Conservation (phyloP, 1,140 invertebrate genomes). For the Rhyacophila brunnea region DNA sequence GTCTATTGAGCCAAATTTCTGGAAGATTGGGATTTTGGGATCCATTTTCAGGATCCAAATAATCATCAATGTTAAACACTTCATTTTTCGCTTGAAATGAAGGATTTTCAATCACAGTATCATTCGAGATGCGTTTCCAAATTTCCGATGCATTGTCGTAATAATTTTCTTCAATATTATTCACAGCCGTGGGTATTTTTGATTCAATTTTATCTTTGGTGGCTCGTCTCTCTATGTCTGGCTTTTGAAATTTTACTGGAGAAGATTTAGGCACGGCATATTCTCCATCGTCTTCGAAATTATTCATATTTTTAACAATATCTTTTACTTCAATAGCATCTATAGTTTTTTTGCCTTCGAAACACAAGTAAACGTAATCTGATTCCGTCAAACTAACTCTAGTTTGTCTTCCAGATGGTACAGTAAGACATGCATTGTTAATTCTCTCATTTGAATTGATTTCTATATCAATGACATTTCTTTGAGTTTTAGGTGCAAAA, state of each 20-base stretch:
- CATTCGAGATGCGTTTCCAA: conserved; percentile 32
- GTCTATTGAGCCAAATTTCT: conserved; percentile 54
- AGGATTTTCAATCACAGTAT: conserved; percentile 32
- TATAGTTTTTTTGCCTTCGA: conserved; percentile 44
- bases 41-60: conserved; percentile 29
- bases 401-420: conserved; percentile 19
- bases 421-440: not conserved
- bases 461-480: not conserved
- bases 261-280: conserved; percentile 49
- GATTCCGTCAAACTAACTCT: conserved; percentile 40
- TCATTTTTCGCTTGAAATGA: conserved; percentile 2
- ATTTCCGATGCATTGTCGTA: conserved; percentile 31
- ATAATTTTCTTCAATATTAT: conserved; percentile 7
- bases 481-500: conserved; percentile 13
- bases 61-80: conserved; percentile 19
- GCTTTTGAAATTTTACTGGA: conserved; percentile 42
- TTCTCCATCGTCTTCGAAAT: conserved; percentile 42
- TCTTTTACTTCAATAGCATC: conserved; percentile 26
- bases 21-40: conserved; percentile 52
- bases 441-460: not conserved
- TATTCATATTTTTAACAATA: conserved; percentile 13
- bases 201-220: conserved; percentile 10
- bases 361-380: conserved; percentile 53
- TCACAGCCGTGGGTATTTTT: not conserved
- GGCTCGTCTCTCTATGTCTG: conserved; percentile 15